Conservation (phyloP, 2,113 vertebrate genomes). For the Thomomys bottae region DNA sequence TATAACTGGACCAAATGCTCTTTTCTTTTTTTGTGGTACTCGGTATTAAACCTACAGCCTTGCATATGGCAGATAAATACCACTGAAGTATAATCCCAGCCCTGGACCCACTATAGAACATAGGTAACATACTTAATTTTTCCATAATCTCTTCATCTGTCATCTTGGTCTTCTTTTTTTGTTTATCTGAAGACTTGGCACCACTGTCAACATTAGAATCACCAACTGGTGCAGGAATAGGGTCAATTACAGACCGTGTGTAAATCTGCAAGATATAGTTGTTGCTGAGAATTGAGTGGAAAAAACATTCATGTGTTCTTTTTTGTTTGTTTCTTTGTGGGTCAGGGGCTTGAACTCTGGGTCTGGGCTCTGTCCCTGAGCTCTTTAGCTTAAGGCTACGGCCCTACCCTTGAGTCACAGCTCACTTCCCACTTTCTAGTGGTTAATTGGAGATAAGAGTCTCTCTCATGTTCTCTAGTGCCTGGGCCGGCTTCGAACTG, state of each 20-base stretch:
- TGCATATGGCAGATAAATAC: background rate
- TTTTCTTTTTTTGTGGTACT: background rate
- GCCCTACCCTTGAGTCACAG: no score
- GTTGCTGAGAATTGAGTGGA: constrained; percentile 18
- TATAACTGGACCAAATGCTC: background rate
- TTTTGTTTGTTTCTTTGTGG: no score
- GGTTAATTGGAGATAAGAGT: no score
- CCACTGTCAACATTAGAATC: constrained; percentile 88
- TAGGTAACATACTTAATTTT: constrained; percentile 92
- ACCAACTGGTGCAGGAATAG: constrained; percentile 90
- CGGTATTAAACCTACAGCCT: no score
- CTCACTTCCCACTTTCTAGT: no score
- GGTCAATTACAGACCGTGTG: constrained; percentile 96
- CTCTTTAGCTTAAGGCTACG: no score
- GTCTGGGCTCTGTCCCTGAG: no score
- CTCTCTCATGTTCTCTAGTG: no score
- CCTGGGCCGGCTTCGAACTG: no score
- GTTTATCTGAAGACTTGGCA: constrained; percentile 91
- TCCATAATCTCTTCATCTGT: constrained; percentile 99
- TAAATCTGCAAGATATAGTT: constrained; percentile 88
- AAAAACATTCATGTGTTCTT: constrained; percentile 26
- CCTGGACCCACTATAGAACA: background rate
- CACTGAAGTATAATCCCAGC: background rate
- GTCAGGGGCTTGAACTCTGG: no score
- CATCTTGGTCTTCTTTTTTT: constrained; percentile 98